Conservation (phyloP, 2,888 invertebrate species). For the Drosophila infuscata region DNA sequence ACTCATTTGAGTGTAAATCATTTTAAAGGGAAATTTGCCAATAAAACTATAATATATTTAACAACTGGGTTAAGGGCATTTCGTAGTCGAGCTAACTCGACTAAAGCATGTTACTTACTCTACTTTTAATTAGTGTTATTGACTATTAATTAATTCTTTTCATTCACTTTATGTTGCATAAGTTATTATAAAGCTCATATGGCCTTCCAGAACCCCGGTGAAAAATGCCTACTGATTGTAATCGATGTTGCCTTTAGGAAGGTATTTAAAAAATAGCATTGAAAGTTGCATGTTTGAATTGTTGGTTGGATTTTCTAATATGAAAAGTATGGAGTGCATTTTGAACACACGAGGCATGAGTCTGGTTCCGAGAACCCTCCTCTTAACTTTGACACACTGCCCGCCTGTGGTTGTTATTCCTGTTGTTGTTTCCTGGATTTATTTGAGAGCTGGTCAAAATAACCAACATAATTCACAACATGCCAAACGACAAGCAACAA, state of each 20-base stretch:
- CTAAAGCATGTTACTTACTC: too few relatives aligned
- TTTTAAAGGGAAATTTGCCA: too few relatives aligned
- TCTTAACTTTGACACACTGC: constrained; percentile 20
- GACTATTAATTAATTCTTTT: not conserved
- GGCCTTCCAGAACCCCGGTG: not conserved
- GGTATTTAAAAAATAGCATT: constrained; percentile 60
- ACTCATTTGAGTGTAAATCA: too few relatives aligned
- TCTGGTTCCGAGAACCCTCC: constrained; percentile 26
- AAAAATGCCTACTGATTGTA: not conserved
- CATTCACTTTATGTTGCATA: not conserved
- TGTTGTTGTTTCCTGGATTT: constrained; percentile 44
- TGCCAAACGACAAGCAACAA: constrained; percentile 75
- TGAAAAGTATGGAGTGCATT: constrained; percentile 39
- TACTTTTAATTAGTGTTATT: not conserved
- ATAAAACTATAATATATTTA: too few relatives aligned
- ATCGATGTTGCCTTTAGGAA: not conserved
- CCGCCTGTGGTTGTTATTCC: constrained; percentile 19
- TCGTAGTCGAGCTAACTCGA: too few relatives aligned
- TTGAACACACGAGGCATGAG: constrained; percentile 7
- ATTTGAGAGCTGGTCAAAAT: constrained; percentile 70
- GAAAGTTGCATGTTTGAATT: constrained; percentile 50
- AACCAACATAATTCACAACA: constrained; percentile 80
- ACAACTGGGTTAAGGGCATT: too few relatives aligned
- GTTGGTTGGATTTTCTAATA: constrained; percentile 42
- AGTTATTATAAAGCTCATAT: not conserved